Base-by-base conservation (phyloP, 2,888 invertebrate species). In the Coenonympha arcania region DNA sequence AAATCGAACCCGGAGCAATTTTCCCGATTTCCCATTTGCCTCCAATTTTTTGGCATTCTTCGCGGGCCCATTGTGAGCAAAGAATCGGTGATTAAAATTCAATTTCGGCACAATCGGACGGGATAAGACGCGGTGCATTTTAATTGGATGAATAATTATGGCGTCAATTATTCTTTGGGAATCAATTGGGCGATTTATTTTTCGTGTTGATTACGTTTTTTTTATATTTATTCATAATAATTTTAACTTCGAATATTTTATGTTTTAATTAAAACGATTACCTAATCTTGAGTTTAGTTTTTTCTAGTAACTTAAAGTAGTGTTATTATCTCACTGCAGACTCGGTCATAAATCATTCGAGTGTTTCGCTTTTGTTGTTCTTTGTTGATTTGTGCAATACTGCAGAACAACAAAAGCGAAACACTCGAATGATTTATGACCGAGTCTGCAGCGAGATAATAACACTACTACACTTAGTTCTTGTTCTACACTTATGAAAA, bases 51-150 rank as follows among this genome's bases (percentile, higher is more conserved):
- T 84, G 83, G 80, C 77, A 76, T 79, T 76, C 76, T 73, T 68
- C 55, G 62, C 73, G 71, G 69, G 62, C 65, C 81, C 74, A 79
- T 86, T 86, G 84, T 85, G 69, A 76, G 72, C 65, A 77, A 78
- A 79, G 78, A 75, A 76, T 76, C 76, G 84, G 84, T 83, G 82
- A 86, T 86, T 86, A 86, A 85, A 86, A 86, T 85, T 85, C 85
- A 85, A 86, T 86, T 84, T 85, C 74, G 72, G 84, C 77, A 85
- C 85, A 86, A 84, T 86, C 78, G 68, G 72, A 77, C 80, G 55
- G 72, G 74, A 71, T 69, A 60, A 68, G 68, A 73, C 75, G 76
- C 73, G 76, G 78, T 83, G 85, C 83, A 83, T 85, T 81, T 78
- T 85, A 85, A 85, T 85, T 84, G 85, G 81, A 73, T 68, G 73